These are phyloP conservation scores for Dermolepida albohirtum DNA, from an alignment of 2,888 invertebrate genomes.

Conservation along the genomic window DNA sequence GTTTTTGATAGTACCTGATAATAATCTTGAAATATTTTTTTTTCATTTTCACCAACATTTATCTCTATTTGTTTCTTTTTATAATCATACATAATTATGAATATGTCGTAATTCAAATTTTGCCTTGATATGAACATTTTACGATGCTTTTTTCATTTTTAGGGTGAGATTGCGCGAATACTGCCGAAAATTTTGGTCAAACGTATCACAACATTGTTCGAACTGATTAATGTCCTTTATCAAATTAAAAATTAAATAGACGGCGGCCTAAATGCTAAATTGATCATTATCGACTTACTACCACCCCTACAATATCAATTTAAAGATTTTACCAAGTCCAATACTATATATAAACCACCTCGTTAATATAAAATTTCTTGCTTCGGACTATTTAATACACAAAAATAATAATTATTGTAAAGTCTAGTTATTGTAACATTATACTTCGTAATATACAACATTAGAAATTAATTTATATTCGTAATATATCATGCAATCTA, in stretches of 20 bases:
- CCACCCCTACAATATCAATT: constrained; percentile 76
- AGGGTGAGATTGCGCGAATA: constrained; percentile 68
- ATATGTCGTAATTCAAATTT: no score
- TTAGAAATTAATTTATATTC: no score
- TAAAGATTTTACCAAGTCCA: constrained; percentile 69
- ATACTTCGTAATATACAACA: no score
- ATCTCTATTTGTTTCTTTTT: no score
- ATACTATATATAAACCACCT: constrained; percentile 71
- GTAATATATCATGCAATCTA: no score
- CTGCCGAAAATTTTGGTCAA: constrained; percentile 72
- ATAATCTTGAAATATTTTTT: no score
- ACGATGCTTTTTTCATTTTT: constrained; percentile 47
- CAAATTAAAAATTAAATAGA: constrained; percentile 66
- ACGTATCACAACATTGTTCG: constrained; percentile 66
- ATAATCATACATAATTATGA: neutral
- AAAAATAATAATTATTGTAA: no score
- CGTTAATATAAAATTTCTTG: constrained; percentile 72
- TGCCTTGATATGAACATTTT: no score
- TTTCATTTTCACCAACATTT: no score
- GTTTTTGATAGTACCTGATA: no score
- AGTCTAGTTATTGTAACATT: no score
- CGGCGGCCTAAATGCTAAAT: constrained; percentile 63
- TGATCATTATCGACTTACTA: constrained; percentile 81
- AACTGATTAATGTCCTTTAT: constrained; percentile 69
- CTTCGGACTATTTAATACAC: constrained; percentile 69